Evolutionary conservation across 2,797 vertebrate species (phyloP), one percentile per base, ranked within the genome.

Genomic region (Megalops cyprinoides): DNA sequence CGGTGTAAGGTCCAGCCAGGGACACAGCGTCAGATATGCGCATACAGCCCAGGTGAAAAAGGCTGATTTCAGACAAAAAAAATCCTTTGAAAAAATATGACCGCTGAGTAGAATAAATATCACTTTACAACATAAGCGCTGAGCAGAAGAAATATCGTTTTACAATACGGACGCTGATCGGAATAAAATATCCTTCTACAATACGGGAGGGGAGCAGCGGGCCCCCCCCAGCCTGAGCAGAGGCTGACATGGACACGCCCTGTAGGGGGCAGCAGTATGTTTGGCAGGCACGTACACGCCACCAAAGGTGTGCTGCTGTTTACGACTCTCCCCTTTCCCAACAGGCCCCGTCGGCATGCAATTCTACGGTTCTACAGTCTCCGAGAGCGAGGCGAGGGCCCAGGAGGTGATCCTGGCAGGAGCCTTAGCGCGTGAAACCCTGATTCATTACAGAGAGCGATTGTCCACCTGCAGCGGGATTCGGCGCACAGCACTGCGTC

Each of bases 401-500:
- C 65, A 39, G 18, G 9, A n/a, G n/a, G n/a, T n/a, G n/a, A n/a
- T n/a, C n/a, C n/a, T n/a, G 65, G 65, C 31, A 1, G 18, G 34
- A 23, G 37, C 9, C 34, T 4, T 67, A 28, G 39, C 31, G 1
- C 62, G 1, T 9, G 23, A 53, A 56, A 80, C 23, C 28, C 44
- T 58, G 51, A 80, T 44, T 74, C 53, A 80, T 80, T 73, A 76
- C 76, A 34, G 34, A 42, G 34, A 69, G 20, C 34, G 12, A 6
- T n/a, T n/a, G 15, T 69, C 14, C 65, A 42, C 37, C 34, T 6
- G 31, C 62, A 42, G 65, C 12, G 1, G 4, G 67, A 71, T 53
- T 49, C 4, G 58, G 83, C 79, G 75, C 39, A 34, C 78, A 78
- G 83, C 14, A 49, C 2, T 23, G 18, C 37, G 87, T 91, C 79